Percentiles rank a stretch among this genome's conserved stretches.
These are phyloP conservation scores for Rhynchophorus ferrugineus DNA, from an alignment of 1,140 invertebrate species.

Conservation along the genomic window DNA sequence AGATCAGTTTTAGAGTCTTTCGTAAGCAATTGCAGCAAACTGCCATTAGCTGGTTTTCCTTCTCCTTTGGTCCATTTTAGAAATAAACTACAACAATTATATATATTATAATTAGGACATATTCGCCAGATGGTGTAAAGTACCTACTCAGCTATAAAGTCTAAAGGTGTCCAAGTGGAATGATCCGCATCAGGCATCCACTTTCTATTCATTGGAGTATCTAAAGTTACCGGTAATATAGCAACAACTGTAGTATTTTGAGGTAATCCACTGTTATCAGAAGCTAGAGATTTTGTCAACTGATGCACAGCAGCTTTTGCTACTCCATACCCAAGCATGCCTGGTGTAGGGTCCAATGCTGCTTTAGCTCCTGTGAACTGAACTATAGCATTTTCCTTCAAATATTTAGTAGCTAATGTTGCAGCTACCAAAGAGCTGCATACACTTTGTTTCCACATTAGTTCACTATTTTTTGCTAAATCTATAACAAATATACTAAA, in stretches of 20 bases:
- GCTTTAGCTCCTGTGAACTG: slow-evolving; percentile 91
- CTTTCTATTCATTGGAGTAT: slow-evolving; percentile 97
- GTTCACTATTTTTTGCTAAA: slow-evolving; percentile 79
- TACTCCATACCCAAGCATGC: slow-evolving; percentile 77
- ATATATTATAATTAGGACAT: background rate
- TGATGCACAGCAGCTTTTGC: slow-evolving; percentile 97
- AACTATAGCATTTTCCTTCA: slow-evolving; percentile 83
- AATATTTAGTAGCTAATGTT: slow-evolving; percentile 71
- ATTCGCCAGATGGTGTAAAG: too few species aligned
- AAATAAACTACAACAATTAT: slow-evolving; percentile 46
- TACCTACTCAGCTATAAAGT: slow-evolving; percentile 65
- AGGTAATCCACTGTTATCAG: slow-evolving; percentile 78
- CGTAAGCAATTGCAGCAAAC: slow-evolving; percentile 81
- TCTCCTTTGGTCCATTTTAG: slow-evolving; percentile 73
- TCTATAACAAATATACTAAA: slow-evolving; percentile 43
- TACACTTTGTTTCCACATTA: slow-evolving; percentile 96
- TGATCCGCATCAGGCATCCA: slow-evolving; percentile 97
- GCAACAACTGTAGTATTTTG: slow-evolving; percentile 64
- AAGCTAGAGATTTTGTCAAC: slow-evolving; percentile 83
- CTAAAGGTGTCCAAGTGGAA: slow-evolving; percentile 80
- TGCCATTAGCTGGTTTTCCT: slow-evolving; percentile 76
- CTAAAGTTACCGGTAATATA: slow-evolving; percentile 89
- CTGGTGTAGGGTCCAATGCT: slow-evolving; percentile 81
- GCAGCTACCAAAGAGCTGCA: slow-evolving; percentile 93
- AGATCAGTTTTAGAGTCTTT: slow-evolving; percentile 47